phyloP scores from a whole-genome alignment of 2,888 invertebrate genomes.

The Endotricha flammealis region DNA sequence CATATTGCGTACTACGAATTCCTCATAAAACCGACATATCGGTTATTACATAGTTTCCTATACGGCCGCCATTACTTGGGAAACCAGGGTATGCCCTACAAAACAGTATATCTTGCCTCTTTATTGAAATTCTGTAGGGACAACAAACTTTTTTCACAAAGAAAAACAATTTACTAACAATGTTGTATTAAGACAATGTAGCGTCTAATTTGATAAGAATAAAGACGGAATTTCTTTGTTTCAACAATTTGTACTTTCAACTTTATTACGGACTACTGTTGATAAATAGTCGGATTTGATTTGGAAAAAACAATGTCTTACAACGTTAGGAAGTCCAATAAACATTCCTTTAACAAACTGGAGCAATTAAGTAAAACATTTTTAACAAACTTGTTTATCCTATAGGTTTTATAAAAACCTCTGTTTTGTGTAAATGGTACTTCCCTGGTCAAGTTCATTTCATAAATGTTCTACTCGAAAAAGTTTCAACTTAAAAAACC shows the following conservation, averaged over 20 bases:
- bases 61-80: conserved; percentile 41
- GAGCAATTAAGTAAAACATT: too few relatives aligned
- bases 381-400: too few relatives aligned
- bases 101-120: conserved; percentile 59
- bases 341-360: too few relatives aligned
- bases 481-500: too few relatives aligned
- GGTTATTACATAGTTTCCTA: conserved; percentile 47
- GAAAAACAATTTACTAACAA: conserved; percentile 10
- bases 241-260: conserved; percentile 1
- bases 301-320: conserved; percentile 2
- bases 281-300: conserved; percentile 9
- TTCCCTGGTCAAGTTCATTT: too few relatives aligned
- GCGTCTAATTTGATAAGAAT: conserved; percentile 6
- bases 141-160: conserved; percentile 46
- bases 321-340: neutral
- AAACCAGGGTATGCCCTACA: conserved; percentile 32
- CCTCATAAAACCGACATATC: conserved; percentile 63
- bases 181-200: neutral
- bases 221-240: conserved; percentile 10
- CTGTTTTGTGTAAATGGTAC: too few relatives aligned
- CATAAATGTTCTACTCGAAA: too few relatives aligned
- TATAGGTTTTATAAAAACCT: too few relatives aligned
- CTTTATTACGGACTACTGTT: conserved; percentile 2
- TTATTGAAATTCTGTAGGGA: conserved; percentile 69
- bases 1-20: conserved; percentile 56